phyloP scores from a whole-genome alignment of 2,797 vertebrate species.

The Pempheris klunzingeri region DNA sequence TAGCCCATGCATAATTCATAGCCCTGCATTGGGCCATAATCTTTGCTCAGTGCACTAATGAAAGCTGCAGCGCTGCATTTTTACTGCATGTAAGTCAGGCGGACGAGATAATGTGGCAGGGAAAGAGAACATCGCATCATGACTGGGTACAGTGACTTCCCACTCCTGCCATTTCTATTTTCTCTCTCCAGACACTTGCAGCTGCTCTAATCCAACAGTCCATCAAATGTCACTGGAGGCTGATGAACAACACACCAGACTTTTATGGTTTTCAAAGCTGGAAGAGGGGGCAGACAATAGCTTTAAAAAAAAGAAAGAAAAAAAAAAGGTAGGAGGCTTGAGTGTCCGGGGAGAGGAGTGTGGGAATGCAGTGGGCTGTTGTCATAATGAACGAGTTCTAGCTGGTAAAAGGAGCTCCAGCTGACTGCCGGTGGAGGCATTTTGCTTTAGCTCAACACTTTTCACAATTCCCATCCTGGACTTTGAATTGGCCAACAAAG shows the following conservation, averaged over 20 bases:
- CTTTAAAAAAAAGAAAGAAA: conserved; percentile 17
- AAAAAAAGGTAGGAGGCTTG: conserved; percentile 2
- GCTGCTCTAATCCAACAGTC: conserved; percentile 60
- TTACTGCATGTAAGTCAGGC: conserved; percentile 66
- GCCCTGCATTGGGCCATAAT: conserved; percentile 79
- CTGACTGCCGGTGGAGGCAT: conserved; percentile 36
- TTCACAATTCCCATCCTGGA: conserved; percentile 22
- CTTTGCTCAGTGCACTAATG: conserved; percentile 78
- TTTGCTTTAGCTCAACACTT: conserved; percentile 35
- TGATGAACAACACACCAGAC: conserved; percentile 35
- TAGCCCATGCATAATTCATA: conserved; percentile 82
- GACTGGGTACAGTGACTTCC: conserved; percentile 64
- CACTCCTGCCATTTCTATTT: conserved; percentile 48
- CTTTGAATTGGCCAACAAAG: conserved; percentile 37
- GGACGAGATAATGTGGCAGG: conserved; percentile 67
- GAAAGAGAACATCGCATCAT: conserved; percentile 65
- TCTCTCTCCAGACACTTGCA: conserved; percentile 51
- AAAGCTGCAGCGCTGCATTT: conserved; percentile 76
- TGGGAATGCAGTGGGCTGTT: conserved; percentile 29
- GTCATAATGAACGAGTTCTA: conserved; percentile 41
- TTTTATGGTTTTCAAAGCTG: conserved; percentile 41
- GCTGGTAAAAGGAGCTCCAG: conserved; percentile 34
- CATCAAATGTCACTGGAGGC: conserved; percentile 68
- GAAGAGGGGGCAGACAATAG: conserved; percentile 14
- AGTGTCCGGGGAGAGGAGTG: conserved; percentile 6